Conservation (phyloP, 2,797 vertebrate genomes). For the Hirundo rustica region DNA sequence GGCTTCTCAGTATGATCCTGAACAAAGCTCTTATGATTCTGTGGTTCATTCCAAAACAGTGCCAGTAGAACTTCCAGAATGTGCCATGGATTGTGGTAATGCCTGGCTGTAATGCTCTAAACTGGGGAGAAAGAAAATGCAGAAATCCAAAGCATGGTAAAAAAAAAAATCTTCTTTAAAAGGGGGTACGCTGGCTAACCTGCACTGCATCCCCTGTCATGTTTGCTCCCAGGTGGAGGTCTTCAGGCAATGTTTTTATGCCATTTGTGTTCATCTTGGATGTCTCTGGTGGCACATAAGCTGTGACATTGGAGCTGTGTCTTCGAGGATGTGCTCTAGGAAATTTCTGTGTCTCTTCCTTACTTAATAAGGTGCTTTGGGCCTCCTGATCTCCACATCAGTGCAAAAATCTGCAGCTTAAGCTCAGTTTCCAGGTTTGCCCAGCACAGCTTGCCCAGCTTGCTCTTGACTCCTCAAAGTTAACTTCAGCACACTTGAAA, state of each 20-base stretch:
- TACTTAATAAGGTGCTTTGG: not conserved
- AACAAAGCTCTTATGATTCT: not conserved
- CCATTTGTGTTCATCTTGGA: not conserved
- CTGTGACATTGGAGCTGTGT: rapidly evolving
- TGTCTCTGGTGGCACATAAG: not conserved
- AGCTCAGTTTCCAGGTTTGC: not conserved
- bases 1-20: not conserved
- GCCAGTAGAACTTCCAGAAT: not conserved
- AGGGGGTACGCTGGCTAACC: not conserved
- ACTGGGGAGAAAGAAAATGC: not conserved
- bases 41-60: not conserved
- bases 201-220: not conserved
- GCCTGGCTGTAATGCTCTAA: not conserved
- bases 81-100: rapidly evolving
- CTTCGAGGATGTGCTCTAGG: not conserved
- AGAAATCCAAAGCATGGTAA: not conserved
- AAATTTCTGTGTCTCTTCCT: not conserved
- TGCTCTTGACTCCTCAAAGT: not conserved
- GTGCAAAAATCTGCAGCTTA: not conserved
- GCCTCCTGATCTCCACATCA: not conserved
- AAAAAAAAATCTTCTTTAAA: not conserved
- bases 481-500: not conserved
- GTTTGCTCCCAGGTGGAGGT: not conserved
- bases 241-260: not conserved
- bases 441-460: not conserved